Conservation (phyloP, 2,797 vertebrate genomes). For the Etheostoma perlongum region DNA sequence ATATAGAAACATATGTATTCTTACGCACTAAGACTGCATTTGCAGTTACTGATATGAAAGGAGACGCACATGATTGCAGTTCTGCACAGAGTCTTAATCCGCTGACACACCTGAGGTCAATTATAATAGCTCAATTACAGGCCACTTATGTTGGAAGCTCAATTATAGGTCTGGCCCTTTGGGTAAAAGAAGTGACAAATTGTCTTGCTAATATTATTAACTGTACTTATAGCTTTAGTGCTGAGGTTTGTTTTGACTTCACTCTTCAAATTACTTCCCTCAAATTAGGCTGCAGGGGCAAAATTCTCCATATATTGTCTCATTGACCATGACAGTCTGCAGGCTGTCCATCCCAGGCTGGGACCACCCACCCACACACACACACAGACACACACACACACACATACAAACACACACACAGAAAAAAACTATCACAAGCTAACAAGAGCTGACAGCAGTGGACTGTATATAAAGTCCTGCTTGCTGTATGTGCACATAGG, state of each 20-base stretch:
- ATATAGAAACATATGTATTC: slow-evolving; percentile 51
- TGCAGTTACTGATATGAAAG: background rate
- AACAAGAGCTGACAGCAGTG: slow-evolving; percentile 56
- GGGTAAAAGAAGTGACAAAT: slow-evolving; percentile 52
- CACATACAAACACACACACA: background rate
- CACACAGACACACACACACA: slow-evolving; percentile 22
- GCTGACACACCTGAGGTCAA: slow-evolving; percentile 66
- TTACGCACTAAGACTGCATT: slow-evolving; percentile 5
- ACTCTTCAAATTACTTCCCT: slow-evolving; percentile 40
- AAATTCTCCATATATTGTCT: slow-evolving; percentile 53
- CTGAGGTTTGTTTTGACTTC: slow-evolving; percentile 41
- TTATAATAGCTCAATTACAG: slow-evolving; percentile 56
- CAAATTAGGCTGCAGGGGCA: slow-evolving; percentile 45
- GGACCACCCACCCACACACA: slow-evolving; percentile 50
- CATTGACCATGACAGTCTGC: slow-evolving; percentile 57
- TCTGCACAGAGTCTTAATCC: slow-evolving; percentile 22
- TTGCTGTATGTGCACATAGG: background rate
- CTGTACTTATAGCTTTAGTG: slow-evolving; percentile 28
- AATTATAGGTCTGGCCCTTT: slow-evolving; percentile 55
- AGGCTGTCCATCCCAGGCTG: slow-evolving; percentile 37
- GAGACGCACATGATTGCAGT: background rate
- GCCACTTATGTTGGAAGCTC: slow-evolving; percentile 52
- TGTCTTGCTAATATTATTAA: slow-evolving; percentile 44
- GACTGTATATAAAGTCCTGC: slow-evolving; percentile 40
- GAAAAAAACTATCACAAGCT: slow-evolving; percentile 29